Evolutionary conservation across 2,797 vertebrate species (phyloP), one percentile per base, ranked within the genome.

Genomic region (Periparus ater): DNA sequence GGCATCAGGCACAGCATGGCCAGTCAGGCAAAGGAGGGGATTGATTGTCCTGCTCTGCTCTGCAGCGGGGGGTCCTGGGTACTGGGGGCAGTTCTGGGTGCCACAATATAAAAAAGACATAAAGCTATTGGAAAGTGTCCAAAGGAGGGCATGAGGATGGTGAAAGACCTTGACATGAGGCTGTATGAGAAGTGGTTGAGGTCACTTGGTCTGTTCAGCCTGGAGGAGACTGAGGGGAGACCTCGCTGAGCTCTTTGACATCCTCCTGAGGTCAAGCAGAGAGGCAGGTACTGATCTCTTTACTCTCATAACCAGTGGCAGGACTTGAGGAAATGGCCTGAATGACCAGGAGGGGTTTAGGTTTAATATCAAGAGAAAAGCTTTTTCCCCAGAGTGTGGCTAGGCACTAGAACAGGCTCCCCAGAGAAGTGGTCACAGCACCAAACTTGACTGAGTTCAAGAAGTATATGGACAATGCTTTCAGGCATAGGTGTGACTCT

Each of bases 181-280:
- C 14, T 6, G 0, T 11, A 2, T 27, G 58, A 50, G 32, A 13
- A 14, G 21, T 0, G 0, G 5, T 51, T 50, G 66, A 71, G 18
- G 18, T 30, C 14, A 42, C 25, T 55, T 42, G 7, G 10, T 63
- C 10, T 57, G 22, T 38, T 57, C 51, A n/a, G 44, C 36, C 58
- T 50, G 74, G 36, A 27, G 36, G 10, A 57, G 32, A 27, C 42
- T 11, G 50, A 17, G 32, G 21, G 26, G 15, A 32, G 17, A 44
- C 5, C 18, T 32, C 21, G 27, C 26, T 42, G 36, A 30, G 10
- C 17, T 42, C 38, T 27, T 50, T 0, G 1, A 19, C 19, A 44
- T 42, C 36, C 8, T 50, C 13, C 19, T 0, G 1, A 16, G 26
- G 16, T 21, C 11, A 63, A 57, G 50, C 8, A 48, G 42, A 55